phyloP scores from a whole-genome alignment of 2,797 vertebrate species.

The Melanogrammus aeglefinus region DNA sequence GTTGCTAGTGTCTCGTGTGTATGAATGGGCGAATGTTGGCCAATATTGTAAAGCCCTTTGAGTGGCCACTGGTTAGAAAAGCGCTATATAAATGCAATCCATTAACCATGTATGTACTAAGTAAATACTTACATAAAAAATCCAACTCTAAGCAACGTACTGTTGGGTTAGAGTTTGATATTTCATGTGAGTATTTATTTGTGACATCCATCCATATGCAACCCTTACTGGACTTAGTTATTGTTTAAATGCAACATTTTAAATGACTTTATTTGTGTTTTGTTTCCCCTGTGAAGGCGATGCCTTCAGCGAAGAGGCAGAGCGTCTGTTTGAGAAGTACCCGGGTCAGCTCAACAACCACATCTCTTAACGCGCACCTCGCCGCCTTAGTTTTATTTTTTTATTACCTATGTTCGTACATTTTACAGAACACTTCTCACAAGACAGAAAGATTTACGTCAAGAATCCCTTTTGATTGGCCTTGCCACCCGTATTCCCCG shows the following conservation, averaged over 20 bases:
- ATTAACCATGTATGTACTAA: too few species aligned
- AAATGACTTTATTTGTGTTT: neutral
- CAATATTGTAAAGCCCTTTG: too few species aligned
- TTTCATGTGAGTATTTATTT: too few species aligned
- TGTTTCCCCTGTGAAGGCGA: slow-evolving; percentile 73
- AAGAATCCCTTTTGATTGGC: too few species aligned
- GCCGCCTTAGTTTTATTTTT: neutral
- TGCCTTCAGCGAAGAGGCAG: slow-evolving; percentile 92
- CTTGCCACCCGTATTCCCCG: neutral
- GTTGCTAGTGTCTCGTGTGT: too few species aligned
- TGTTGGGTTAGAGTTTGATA: too few species aligned
- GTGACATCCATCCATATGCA: neutral
- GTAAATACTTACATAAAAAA: neutral
- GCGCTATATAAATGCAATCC: too few species aligned
- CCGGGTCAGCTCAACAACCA: slow-evolving; percentile 95
- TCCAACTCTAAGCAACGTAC: too few species aligned
- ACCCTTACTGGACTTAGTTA: neutral
- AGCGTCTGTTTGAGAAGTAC: slow-evolving; percentile 89
- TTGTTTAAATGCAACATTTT: neutral
- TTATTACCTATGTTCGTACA: neutral
- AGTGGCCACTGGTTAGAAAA: too few species aligned
- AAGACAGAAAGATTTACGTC: neutral
- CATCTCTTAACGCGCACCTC: slow-evolving; percentile 69
- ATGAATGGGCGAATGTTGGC: too few species aligned
- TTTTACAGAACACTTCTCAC: slow-evolving; percentile 12